Evolutionary conservation across 2,113 vertebrate genomes (phyloP).

Genomic region (Platichthys stellatus): DNA sequence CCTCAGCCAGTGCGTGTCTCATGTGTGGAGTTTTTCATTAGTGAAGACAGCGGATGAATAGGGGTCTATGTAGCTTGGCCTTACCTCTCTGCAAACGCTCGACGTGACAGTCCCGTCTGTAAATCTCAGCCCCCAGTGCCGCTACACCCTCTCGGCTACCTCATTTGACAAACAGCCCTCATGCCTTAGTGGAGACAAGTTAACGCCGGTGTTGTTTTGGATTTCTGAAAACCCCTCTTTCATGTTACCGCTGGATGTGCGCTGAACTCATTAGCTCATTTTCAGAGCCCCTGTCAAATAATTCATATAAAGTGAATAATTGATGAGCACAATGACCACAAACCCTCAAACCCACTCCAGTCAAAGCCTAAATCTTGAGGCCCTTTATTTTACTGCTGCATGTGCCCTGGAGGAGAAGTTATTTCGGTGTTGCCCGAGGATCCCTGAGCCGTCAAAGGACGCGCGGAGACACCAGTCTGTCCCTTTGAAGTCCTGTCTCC

Average conservation of each 20-base stretch:
- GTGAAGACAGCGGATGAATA: constrained; percentile 76
- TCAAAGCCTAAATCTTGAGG: constrained; percentile 43
- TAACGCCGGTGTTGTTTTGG: constrained; percentile 48
- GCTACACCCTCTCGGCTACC: constrained; percentile 63
- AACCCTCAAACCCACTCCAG: constrained; percentile 55
- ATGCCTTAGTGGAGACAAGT: constrained; percentile 66
- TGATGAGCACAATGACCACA: constrained; percentile 53
- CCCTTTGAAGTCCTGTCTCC: constrained; percentile 67
- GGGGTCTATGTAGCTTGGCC: constrained; percentile 74
- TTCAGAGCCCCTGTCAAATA: constrained; percentile 59
- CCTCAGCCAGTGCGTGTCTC: constrained; percentile 63
- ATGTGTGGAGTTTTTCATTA: constrained; percentile 79
- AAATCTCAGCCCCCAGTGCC: constrained; percentile 66
- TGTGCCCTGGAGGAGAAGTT: constrained; percentile 63
- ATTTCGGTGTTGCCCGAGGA: constrained; percentile 68
- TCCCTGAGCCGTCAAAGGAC: constrained; percentile 55
- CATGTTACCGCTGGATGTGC: constrained; percentile 48
- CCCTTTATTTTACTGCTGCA: constrained; percentile 58
- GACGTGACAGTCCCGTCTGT: constrained; percentile 74
- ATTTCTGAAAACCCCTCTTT: constrained; percentile 58
- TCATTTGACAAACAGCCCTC: constrained; percentile 70
- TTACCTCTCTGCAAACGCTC: constrained; percentile 71
- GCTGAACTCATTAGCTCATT: constrained; percentile 57
- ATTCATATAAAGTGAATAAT: constrained; percentile 68
- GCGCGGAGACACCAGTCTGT: constrained; percentile 53